Conservation (phyloP, 1,140 invertebrate species). For the Drepana arcuata region DNA sequence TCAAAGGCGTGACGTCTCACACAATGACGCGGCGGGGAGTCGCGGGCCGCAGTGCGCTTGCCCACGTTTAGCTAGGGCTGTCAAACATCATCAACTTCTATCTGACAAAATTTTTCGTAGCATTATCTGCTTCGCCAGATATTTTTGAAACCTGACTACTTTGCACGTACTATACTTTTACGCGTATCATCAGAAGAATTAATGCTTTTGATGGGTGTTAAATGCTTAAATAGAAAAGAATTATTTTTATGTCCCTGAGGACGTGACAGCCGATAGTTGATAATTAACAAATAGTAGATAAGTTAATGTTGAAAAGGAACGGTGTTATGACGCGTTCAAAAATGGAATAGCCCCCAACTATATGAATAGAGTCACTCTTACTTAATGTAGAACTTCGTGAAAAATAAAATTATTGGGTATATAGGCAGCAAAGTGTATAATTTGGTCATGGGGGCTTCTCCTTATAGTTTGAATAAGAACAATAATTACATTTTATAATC, state of each 20-base stretch:
- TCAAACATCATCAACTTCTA: not conserved
- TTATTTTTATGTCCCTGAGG: too few relatives aligned
- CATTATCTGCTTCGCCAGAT: not conserved
- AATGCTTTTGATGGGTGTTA: not conserved
- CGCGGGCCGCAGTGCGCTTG: constrained; percentile 19
- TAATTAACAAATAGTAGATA: too few relatives aligned
- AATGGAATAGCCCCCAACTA: too few relatives aligned
- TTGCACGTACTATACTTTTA: not conserved
- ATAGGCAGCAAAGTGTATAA: not conserved
- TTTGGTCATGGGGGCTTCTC: too few relatives aligned
- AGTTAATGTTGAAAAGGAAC: too few relatives aligned
- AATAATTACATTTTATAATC: too few relatives aligned
- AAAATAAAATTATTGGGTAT: not conserved
- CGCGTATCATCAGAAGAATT: not conserved
- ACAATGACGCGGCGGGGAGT: constrained; percentile 30
- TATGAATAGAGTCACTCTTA: too few relatives aligned
- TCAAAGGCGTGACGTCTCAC: constrained; percentile 27
- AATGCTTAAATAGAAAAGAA: not conserved
- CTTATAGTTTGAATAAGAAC: too few relatives aligned
- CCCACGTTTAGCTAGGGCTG: constrained; percentile 19
- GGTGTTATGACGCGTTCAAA: too few relatives aligned
- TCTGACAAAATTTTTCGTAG: too few relatives aligned
- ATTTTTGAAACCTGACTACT: not conserved
- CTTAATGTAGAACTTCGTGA: too few relatives aligned
- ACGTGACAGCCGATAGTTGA: too few relatives aligned